Evolutionary conservation across 2,797 vertebrate genomes (phyloP), one percentile per base, ranked within the genome.

Genomic region (Dicrostonyx torquatus): DNA sequence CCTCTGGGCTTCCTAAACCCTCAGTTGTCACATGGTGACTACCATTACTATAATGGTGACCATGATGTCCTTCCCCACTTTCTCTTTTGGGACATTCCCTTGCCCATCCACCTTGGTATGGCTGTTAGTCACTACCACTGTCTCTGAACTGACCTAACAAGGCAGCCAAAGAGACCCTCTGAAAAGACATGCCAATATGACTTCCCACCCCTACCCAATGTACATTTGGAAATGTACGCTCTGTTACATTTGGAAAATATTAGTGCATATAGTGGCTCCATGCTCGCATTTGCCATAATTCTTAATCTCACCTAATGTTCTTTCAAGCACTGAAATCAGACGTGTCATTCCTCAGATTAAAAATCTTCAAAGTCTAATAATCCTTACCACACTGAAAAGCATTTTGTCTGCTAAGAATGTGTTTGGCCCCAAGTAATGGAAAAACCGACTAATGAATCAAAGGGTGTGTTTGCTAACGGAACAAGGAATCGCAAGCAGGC

Each of bases 361-460:
- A 85, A 95, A 70, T 10, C 48, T 89, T 93, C 34, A 70, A 89
- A 95, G 60, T 73, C 87, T 86, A 76, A 76, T 91, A 95, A 96
- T 93, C 53, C 43, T 96, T 83, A 86, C 89, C 93, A 95, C 70
- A 73, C 70, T 94, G 77, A 90, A 73, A 64, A 94, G 8, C 82
- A 48, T 86, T 94, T 55, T 50, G 14, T 94, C 76, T 94, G 55
- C 68, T 84, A 94, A 70, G 85, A 88, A 79, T 83, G 48, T 80
- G 90, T 94, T 91, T 96, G 94, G 79, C 89, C 92, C 45, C 14
- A 48, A 88, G 66, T 85, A 85, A 84, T 78, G 85, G 91, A 94
- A 97, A 97, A 95, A 94, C 72, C 22, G 24, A 82, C 79, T 64
- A 94, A 91, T 73, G 78, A 89, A 70, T 60, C 55, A 87, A 84